These are phyloP conservation scores for Andrena bicolor DNA, from an alignment of 2,888 invertebrate species.

Conservation along the genomic window DNA sequence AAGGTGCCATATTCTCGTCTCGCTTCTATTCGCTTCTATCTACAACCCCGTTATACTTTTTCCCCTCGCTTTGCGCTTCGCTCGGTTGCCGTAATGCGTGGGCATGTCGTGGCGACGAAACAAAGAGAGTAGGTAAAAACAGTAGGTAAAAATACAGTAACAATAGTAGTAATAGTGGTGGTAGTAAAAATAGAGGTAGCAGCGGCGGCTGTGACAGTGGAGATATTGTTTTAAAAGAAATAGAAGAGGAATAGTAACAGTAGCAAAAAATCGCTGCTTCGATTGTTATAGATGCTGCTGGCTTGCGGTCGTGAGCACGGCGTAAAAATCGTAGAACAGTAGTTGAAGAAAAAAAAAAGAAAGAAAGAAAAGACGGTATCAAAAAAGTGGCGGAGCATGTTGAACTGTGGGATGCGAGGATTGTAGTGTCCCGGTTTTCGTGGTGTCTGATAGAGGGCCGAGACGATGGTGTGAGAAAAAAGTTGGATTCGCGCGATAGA, in stretches of 20 bases:
- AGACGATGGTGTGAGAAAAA: not conserved
- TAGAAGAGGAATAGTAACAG: constrained; percentile 37
- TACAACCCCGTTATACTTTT: not conserved
- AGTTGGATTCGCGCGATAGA: not conserved
- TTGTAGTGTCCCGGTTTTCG: too few species aligned
- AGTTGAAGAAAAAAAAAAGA: not conserved
- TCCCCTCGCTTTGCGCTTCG: not conserved
- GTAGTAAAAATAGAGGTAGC: constrained; percentile 62
- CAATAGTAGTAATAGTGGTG: constrained; percentile 23
- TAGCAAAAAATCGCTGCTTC: constrained; percentile 47
- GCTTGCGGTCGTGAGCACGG: constrained; percentile 52
- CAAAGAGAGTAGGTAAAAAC: constrained; percentile 42
- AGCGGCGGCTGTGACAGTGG: constrained; percentile 73
- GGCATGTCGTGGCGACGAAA: constrained; percentile 44
- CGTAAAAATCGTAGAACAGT: constrained; percentile 39
- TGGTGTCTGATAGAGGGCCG: too few species aligned
- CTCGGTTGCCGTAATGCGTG: constrained; percentile 25
- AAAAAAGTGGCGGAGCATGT: too few species aligned
- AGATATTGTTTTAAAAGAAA: constrained; percentile 9
- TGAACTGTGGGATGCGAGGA: too few species aligned
- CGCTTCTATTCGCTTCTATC: not conserved
- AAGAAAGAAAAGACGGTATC: not conserved
- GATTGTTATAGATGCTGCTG: constrained; percentile 40
- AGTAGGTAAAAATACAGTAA: constrained; percentile 37
- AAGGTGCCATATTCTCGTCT: constrained; percentile 50